These are phyloP conservation scores for Homarus americanus DNA, from an alignment of 1,140 invertebrate genomes.

Conservation along the genomic window DNA sequence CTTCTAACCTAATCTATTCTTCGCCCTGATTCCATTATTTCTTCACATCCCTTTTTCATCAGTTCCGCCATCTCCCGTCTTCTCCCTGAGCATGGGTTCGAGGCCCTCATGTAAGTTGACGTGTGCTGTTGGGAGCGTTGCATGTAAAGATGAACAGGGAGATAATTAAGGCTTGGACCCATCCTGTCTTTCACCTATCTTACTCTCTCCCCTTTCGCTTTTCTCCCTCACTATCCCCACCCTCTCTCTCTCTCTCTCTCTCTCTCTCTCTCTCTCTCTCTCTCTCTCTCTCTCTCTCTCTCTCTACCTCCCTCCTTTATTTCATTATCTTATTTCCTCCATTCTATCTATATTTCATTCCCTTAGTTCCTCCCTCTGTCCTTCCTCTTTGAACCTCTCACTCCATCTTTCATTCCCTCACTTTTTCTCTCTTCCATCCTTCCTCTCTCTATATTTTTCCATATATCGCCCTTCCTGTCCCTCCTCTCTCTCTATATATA, in stretches of 20 bases:
- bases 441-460: not conserved
- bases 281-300: not conserved
- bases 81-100: not conserved
- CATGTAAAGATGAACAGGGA: constrained; percentile 50
- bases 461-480: not conserved
- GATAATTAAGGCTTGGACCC: constrained; percentile 40
- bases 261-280: not conserved
- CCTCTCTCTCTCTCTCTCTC: not conserved
- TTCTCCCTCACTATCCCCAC: not conserved
- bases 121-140: constrained; percentile 6
- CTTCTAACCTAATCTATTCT: too few relatives aligned
- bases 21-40: too few relatives aligned
- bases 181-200: not conserved
- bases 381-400: not conserved
- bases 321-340: not conserved
- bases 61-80: constrained; percentile 10
- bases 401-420: not conserved
- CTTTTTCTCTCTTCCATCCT: not conserved
- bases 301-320: not conserved
- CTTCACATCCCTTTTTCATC: constrained; percentile 6
- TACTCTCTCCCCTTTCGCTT: not conserved
- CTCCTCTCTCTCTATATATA: too few relatives aligned
- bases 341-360: too few relatives aligned
- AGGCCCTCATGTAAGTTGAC: constrained; percentile 5
- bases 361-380: too few relatives aligned